Evolutionary conservation across 2,797 vertebrate genomes (phyloP), one percentile per base, ranked within the genome.

Genomic region (Nyctibius grandis): DNA sequence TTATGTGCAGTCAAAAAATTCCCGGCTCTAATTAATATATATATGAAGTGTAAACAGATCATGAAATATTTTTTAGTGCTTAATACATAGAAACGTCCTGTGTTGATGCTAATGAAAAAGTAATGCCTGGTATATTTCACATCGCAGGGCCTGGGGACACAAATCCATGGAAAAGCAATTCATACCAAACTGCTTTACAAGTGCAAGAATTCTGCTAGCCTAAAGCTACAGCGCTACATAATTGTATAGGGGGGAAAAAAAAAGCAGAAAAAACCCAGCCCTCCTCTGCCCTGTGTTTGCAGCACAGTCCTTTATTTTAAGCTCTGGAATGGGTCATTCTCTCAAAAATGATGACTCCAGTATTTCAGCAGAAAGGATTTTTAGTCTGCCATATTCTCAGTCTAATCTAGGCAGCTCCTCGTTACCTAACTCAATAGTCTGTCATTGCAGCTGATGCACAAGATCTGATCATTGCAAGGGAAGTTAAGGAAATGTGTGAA

Each of bases 191-290:
- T 97, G 96, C 96, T 95, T 97, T 90, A 85, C 92, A 95, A 93
- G 91, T 97, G 95, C 96, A 97, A 79, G 96, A 94, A 96, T 96
- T 94, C 96, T 92, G 29, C 79, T 96, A 90, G 97, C 97, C 97
- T 95, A 85, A 85, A 97, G 97, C 95, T 96, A 94, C 81, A 85
- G 85, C 11, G 11, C 94, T 82, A 72, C 82, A 48, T 84, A 95
- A 95, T 90, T 90, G 93, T 93, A 85, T 6, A 13, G 65, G 47
- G 2, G 0, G 6, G 15, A 9, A 12, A 9, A 19, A 36, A 13
- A 59, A 65, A 0, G 5, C 25, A 54, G 11, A 4, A 45, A 72
- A 56, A n/a, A 15, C 5, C 40, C 88, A 89, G 22, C 60, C 61
- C 75, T 96, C 51, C 50, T 93, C 75, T 95, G 72, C 73, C 95